Base-by-base conservation (phyloP, 1,140 invertebrate genomes). In the Microplitis mediator region DNA sequence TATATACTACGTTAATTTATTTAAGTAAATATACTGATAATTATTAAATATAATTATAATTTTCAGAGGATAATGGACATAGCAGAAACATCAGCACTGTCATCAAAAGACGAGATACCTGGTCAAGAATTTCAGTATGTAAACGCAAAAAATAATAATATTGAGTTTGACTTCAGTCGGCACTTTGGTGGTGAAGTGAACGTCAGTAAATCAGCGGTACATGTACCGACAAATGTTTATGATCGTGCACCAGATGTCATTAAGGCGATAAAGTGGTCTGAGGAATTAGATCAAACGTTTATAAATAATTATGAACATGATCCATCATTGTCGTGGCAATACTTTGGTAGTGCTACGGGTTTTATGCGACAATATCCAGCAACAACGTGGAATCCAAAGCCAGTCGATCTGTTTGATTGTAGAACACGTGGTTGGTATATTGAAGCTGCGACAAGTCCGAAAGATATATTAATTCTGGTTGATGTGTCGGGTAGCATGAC, bases 401-500 rank as follows among this genome's bases (percentile, higher is more conserved):
- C 91, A 61, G 91, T 94, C 14, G 95, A 97, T 86, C 90, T 97
- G 14, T 97, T 95, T 82, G 96, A 98, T 81, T 95, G 94, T 81
- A 89, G 96, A 23, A 93, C 94, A 31, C 89, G 95, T 74, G 92
- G 93, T 31, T 98, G 96, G 96, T 99, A 98, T 84, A 97, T 99
- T 79, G 95, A 98, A 88, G 97, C 97, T 3, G 97, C 98, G 14
- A 95, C 96, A 2, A 97, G 95, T 84, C 96, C 98, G 0, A 99
- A 99, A 87, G 98, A 99, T 85, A 91, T 99, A 74, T 88, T 99
- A 8, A 97, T 99, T 76, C 88, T 99, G 69, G 90, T 99, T 45
- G 98, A 99, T 85, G 92, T 91, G 36, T 95, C 96, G 78, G 98
- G 98, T 31, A 99, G 97, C 45, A 99, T 99, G 97, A 97, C 93